Evolutionary conservation across 2,113 vertebrate species (phyloP).

Genomic region (Brienomyrus brachyistius): DNA sequence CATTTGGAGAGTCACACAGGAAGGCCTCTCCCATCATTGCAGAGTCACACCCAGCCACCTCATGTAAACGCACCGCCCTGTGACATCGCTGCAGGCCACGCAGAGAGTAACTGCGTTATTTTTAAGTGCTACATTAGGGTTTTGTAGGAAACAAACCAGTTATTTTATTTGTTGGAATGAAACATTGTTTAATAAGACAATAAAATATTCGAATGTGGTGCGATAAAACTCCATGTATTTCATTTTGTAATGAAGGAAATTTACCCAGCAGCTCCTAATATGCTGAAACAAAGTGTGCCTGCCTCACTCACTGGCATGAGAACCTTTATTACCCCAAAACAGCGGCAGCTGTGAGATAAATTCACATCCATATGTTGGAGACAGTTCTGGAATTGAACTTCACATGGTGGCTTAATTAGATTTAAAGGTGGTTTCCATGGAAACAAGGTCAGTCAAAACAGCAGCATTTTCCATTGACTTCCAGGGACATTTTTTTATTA

Average conservation of each 20-base stretch:
- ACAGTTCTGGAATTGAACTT: not conserved
- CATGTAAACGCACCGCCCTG: not conserved
- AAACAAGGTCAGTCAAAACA: slow-evolving; percentile 20
- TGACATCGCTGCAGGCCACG: not conserved
- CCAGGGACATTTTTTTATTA: not conserved
- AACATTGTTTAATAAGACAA: not conserved
- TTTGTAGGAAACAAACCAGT: not conserved
- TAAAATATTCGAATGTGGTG: not conserved
- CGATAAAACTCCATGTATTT: not conserved
- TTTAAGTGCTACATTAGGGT: not conserved
- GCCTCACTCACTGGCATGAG: not conserved
- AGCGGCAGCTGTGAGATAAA: slow-evolving; percentile 9
- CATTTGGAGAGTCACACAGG: not conserved
- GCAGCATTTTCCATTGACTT: not conserved
- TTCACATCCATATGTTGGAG: slow-evolving; percentile 12
- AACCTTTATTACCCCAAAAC: not conserved
- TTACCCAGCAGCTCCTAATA: not conserved
- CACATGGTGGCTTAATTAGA: slow-evolving; percentile 13
- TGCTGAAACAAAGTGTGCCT: not conserved
- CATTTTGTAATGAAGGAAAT: not conserved
- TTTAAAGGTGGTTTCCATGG: slow-evolving; percentile 24
- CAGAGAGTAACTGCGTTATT: not conserved
- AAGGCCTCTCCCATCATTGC: not conserved
- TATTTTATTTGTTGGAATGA: not conserved
- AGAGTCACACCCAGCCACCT: not conserved